Evolutionary conservation across 2,888 invertebrate genomes (phyloP), one percentile per base, ranked within the genome.

Genomic region (Helobdella robusta): DNA sequence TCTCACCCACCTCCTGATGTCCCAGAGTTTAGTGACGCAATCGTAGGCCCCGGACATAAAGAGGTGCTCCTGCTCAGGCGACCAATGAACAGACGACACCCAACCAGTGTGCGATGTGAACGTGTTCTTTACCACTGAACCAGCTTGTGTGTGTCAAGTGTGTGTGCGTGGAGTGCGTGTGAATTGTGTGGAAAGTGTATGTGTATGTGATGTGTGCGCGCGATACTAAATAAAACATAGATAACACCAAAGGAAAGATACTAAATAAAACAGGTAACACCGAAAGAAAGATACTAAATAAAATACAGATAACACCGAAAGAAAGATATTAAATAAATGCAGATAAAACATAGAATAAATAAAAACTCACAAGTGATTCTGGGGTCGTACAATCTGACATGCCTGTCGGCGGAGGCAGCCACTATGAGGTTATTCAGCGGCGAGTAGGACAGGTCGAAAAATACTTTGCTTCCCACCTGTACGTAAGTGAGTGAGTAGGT

Each of bases 41-140:
- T 98, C 97, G 75, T 93, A 91, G 0, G 91, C 88, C 1, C 91
- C 93, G 0, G 94, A 94, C 28, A 95, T 83, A 78, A 98, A 97
- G 18, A 90, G 82, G 73, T 89, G 84, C 73, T 89, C 87, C 68
- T 88, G 84, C 0, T 85, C 85, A 28, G 83, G 86, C 0, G 91
- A 91, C 97, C 97, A 97, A 70, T 85, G 83, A 0, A 95, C 90
- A 0, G 87, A 84, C 72, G 90, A 88, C 20, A 97, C 89, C 95
- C 95, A 97, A 40, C 89, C 87, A 2, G 84, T 86, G 81, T 97
- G 97, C 0, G 88, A 88, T 0, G 89, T 86, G 78, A 89, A 95
- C 1, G 88, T 89, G 15, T 86, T 84, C 79, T 92, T 93, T 6
- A 94, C 89, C 56, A 94, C 82, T 25, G 86, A 82, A 46, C 92